Evolutionary conservation across 2,113 vertebrate species (phyloP), one percentile per base, ranked within the genome.

Genomic region (Pelodiscus sinensis): DNA sequence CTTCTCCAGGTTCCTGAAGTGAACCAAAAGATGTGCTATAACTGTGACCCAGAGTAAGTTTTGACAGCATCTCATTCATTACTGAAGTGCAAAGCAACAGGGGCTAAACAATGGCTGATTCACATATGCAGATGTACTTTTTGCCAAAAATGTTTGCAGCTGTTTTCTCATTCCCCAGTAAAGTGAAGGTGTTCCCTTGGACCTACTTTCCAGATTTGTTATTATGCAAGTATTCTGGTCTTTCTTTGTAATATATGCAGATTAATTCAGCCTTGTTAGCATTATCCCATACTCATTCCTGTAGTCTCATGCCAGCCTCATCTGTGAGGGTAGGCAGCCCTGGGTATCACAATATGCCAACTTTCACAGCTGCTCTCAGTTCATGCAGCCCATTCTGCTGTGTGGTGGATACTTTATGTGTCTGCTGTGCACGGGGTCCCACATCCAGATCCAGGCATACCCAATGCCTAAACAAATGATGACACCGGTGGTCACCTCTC

Each of bases 151-250:
- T 57, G 1, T 73, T 79, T 29, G 2, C 96, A 96, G 92, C 94
- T 96, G 94, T 92, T 44, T 96, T 80, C 92, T 79, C 86, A 31
- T 91, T 94, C 85, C 94, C 96, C 84, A 87, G 86, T 93, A 55
- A 94, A 95, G 85, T 91, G 90, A 95, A 96, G 95, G 94, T 95
- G 93, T 85, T 96, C 93, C 94, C 95, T 91, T 89, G 95, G 95
- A 94, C 86, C 90, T 29, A 56, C 93, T 95, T 90, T 15, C 5
- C 75, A 57, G 84, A 93, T 9, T 25, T 44, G 87, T 55, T 92
- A 90, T 89, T 85, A 51, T 68, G 65, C 56, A 29, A 81, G 94
- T 9, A 2, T 18, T 2, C 81, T 3, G 65, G 62, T 13, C 81
- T 5, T 73, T 78, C 51, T 81, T 31, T 13, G 50, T 73, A 93